Evolutionary conservation across 2,797 vertebrate genomes (phyloP).

Genomic region (Euphonia xanthogaster): DNA sequence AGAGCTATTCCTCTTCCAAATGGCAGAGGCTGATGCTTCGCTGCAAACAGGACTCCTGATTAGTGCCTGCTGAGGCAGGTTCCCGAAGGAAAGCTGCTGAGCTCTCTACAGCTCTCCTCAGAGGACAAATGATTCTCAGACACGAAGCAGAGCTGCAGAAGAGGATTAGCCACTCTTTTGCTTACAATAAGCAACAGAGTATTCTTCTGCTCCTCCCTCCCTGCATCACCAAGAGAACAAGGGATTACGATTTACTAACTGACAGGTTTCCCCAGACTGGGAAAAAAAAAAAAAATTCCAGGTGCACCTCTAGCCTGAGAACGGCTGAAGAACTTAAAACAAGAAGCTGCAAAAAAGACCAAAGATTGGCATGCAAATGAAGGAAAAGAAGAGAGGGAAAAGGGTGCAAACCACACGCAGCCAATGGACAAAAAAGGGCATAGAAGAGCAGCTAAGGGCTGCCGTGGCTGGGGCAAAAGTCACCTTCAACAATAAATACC

Average conservation of each 20-base stretch:
- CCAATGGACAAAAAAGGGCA: background rate
- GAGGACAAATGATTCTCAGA: background rate
- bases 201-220: background rate
- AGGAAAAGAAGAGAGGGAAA: background rate
- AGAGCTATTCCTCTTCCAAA: background rate
- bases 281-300: background rate
- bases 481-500: slow-evolving; percentile 25
- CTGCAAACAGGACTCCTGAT: background rate
- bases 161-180: background rate
- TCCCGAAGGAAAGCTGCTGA: background rate
- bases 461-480: slow-evolving; percentile 24
- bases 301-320: background rate
- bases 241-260: background rate
- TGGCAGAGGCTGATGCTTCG: background rate
- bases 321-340: background rate
- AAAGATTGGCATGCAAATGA: background rate
- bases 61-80: background rate
- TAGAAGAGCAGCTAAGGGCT: background rate
- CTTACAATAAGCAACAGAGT: background rate
- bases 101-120: background rate
- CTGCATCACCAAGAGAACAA: background rate
- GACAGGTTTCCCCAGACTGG: background rate
- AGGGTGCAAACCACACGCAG: background rate
- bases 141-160: background rate
- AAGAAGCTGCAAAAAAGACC: background rate